phyloP scores from a whole-genome alignment of 2,113 vertebrate species.

The Podilymbus podiceps region DNA sequence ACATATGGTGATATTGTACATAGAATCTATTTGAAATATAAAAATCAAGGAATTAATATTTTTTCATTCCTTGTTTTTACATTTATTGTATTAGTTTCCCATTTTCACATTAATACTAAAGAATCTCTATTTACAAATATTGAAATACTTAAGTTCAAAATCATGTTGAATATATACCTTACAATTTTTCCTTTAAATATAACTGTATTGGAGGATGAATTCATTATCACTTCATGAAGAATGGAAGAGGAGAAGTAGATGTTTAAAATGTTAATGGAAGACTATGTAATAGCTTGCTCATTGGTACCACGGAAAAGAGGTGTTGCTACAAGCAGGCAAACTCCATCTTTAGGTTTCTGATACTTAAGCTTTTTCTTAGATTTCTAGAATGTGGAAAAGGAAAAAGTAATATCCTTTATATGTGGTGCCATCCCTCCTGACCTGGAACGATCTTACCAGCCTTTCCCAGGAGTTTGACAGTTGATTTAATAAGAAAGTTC shows the following conservation, averaged over 20 bases:
- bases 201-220: background rate
- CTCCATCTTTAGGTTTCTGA: background rate
- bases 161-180: background rate
- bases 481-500: background rate
- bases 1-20: background rate
- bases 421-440: background rate
- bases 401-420: background rate
- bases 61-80: too few species aligned
- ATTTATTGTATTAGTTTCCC: background rate
- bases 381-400: background rate
- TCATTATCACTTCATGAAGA: background rate
- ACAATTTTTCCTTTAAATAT: background rate
- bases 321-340: background rate
- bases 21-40: background rate
- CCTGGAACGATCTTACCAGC: background rate
- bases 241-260: background rate
- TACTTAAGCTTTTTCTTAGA: background rate
- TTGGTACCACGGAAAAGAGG: background rate
- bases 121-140: background rate
- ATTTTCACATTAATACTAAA: background rate
- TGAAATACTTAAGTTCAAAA: background rate
- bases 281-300: background rate
- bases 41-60: background rate
- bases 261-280: background rate
- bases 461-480: background rate